These are phyloP conservation scores for Axea sp. DNA, from an alignment of 2,888 invertebrate genomes.

Conservation along the genomic window DNA sequence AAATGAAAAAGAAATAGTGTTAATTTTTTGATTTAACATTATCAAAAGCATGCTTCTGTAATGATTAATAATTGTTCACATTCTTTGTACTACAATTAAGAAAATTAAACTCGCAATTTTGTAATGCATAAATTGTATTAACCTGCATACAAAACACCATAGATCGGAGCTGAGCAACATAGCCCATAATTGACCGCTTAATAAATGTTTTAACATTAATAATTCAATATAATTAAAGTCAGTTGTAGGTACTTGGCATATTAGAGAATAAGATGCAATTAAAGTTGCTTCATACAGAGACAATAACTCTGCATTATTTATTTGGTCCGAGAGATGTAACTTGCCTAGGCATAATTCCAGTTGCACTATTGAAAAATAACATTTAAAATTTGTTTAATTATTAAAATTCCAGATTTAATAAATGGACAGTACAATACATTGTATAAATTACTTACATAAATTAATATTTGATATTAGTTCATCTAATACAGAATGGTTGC, in stretches of 20 bases:
- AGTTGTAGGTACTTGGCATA: constrained; percentile 64
- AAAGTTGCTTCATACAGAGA: constrained; percentile 73
- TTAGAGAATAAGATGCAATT: constrained; percentile 65
- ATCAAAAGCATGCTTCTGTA: too few species aligned
- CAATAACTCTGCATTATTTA: constrained; percentile 49
- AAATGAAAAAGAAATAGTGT: too few species aligned
- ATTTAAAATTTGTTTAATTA: not conserved
- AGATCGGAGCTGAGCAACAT: constrained; percentile 71
- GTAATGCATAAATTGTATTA: not conserved
- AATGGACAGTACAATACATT: not conserved
- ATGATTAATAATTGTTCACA: too few species aligned
- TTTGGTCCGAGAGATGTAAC: constrained; percentile 58
- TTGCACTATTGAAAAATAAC: constrained; percentile 63
- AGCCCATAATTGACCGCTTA: constrained; percentile 70
- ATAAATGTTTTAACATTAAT: constrained; percentile 71
- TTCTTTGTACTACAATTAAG: too few species aligned
- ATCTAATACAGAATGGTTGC: constrained; percentile 66
- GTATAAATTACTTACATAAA: constrained; percentile 62
- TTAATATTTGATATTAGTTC: constrained; percentile 66
- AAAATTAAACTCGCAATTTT: too few species aligned
- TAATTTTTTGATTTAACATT: too few species aligned
- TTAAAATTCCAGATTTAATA: not conserved
- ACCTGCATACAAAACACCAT: constrained; percentile 74
- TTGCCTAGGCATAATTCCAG: constrained; percentile 67
- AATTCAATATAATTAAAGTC: constrained; percentile 68